Evolutionary conservation across 37 sponge, comb jelly and placozoan species (phyloP).

Genomic region (Spongilla lacustris): DNA sequence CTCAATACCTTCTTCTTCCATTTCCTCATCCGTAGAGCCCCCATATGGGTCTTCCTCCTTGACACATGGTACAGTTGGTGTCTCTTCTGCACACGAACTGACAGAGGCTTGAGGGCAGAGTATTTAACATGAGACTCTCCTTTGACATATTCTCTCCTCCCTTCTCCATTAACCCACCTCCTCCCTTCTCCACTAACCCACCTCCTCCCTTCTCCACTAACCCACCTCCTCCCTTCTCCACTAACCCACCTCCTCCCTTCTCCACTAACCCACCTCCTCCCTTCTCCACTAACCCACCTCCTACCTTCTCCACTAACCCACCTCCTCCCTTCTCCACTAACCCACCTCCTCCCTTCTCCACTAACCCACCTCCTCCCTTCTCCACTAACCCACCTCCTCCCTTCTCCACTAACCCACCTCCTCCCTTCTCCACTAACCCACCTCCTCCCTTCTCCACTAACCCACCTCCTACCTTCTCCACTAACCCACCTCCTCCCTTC

Average conservation of each 20-base stretch:
- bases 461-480: too few relatives aligned
- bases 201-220: background rate
- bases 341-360: background rate
- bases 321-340: too few relatives aligned
- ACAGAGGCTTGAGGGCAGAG: background rate
- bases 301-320: too few relatives aligned
- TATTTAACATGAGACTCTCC: too few relatives aligned
- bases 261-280: too few relatives aligned
- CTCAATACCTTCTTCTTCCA: slow-evolving; percentile 3
- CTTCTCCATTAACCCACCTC: too few relatives aligned
- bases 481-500: too few relatives aligned
- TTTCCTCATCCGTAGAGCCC: slow-evolving; percentile 80
- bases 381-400: too few relatives aligned
- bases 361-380: background rate
- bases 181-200: background rate
- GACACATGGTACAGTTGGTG: background rate
- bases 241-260: background rate
- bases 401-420: background rate
- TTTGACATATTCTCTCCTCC: too few relatives aligned
- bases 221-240: background rate
- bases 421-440: background rate
- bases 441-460: too few relatives aligned
- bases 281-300: too few relatives aligned
- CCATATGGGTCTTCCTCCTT: slow-evolving; percentile 72
- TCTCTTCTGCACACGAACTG: background rate